Percentiles rank a stretch among this genome's conserved stretches.
Evolutionary conservation across 64 coral and sea anemone genomes (phyloP).

Genomic region (Dendrophyllia cribrosa): DNA sequence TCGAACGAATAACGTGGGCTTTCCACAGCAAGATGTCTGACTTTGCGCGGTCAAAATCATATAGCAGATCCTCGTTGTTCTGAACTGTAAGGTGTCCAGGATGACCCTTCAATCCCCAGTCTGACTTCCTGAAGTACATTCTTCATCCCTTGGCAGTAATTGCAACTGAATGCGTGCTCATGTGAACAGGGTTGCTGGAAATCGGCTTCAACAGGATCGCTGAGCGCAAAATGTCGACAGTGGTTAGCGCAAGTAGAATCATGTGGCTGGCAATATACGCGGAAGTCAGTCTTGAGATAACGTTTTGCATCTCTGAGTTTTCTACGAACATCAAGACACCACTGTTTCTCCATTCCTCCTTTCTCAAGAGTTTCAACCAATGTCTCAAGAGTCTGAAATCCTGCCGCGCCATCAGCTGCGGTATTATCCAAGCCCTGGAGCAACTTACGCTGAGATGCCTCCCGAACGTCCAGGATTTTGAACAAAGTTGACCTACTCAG

Average conservation of each 20-base stretch:
- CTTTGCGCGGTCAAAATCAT: too few relatives aligned
- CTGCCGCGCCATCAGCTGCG: conserved; percentile 53
- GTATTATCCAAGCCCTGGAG: too few relatives aligned
- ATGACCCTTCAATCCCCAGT: conserved; percentile 27
- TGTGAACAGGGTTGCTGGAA: conserved; percentile 52
- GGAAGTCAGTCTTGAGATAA: conserved; percentile 75
- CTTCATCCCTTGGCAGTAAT: conserved; percentile 49
- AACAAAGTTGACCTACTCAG: conserved; percentile 71
- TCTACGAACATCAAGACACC: conserved; percentile 40
- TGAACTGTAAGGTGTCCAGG: conserved; percentile 41
- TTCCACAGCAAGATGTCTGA: too few relatives aligned
- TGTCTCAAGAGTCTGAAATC: conserved; percentile 54
- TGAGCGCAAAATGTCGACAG: conserved; percentile 64
- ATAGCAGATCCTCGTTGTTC: conserved; percentile 26
- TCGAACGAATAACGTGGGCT: too few relatives aligned
- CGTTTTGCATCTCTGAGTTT: conserved; percentile 33
- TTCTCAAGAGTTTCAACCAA: conserved; percentile 65
- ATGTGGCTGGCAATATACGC: conserved; percentile 66
- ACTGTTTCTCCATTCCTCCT: conserved; percentile 60
- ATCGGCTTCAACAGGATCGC: conserved; percentile 24
- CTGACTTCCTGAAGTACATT: conserved; percentile 52
- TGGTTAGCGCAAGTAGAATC: conserved; percentile 63
- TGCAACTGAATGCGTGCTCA: conserved; percentile 20
- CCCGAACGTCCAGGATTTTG: conserved; percentile 65
- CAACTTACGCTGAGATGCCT: conserved; percentile 74